phyloP scores from a whole-genome alignment of 1,140 invertebrate species.

The Idris sp. region DNA sequence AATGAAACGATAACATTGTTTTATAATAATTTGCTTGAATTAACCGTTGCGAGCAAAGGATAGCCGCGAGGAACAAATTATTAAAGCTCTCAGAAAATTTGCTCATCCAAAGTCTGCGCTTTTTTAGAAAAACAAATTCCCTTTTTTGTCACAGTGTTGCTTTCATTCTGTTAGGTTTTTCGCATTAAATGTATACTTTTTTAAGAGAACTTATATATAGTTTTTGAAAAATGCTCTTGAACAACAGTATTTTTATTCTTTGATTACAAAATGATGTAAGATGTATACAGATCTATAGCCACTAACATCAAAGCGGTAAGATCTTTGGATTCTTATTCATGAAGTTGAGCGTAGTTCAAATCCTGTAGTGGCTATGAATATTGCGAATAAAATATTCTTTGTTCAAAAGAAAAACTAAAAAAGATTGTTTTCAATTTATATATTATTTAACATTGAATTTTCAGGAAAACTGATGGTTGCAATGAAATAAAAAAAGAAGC shows the following conservation, averaged over 20 bases:
- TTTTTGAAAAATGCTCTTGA: too few species aligned
- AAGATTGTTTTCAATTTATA: not conserved
- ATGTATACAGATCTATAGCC: not conserved
- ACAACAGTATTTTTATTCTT: too few species aligned
- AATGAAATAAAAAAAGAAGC: too few species aligned
- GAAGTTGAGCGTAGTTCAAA: constrained; percentile 22
- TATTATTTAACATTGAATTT: too few species aligned
- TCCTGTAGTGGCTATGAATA: constrained; percentile 15
- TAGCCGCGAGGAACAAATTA: constrained; percentile 32
- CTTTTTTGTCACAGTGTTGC: too few species aligned
- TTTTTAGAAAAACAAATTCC: too few species aligned
- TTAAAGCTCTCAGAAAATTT: not conserved
- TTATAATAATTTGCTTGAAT: constrained; percentile 64
- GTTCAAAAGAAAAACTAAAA: not conserved
- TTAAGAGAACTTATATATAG: too few species aligned
- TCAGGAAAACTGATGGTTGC: too few species aligned
- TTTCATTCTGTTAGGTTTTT: too few species aligned
- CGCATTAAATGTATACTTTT: too few species aligned
- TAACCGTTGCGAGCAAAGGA: constrained; percentile 39
- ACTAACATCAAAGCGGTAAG: constrained; percentile 11
- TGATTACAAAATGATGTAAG: too few species aligned
- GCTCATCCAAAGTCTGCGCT: too few species aligned
- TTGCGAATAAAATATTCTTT: constrained; percentile 22
- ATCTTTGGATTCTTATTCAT: constrained; percentile 31
- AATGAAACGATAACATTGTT: constrained; percentile 68